A percentile compares a stretch with the other conserved stretches of the same genome.
Conservation (phyloP, 2,888 invertebrate genomes). For the Hirtodrosophila histrioides region DNA sequence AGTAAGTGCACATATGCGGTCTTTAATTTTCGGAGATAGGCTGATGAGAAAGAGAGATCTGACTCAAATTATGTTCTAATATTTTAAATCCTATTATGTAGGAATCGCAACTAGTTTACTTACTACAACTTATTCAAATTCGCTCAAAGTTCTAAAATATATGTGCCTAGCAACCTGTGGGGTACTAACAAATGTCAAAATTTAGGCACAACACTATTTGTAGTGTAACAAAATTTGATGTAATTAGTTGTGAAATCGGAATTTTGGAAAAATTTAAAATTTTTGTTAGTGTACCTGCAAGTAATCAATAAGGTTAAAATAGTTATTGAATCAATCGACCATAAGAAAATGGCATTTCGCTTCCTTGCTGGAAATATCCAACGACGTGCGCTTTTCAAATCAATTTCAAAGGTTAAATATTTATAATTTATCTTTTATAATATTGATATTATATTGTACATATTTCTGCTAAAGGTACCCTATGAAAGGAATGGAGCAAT, state of each 20-base stretch:
- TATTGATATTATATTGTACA: neutral
- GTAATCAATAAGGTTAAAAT: neutral
- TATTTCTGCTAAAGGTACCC: slow-evolving; percentile 1
- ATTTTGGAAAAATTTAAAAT: slow-evolving; percentile 18
- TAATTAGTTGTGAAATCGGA: slow-evolving; percentile 1
- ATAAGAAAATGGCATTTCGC: slow-evolving; percentile 41
- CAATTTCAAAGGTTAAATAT: slow-evolving; percentile 35
- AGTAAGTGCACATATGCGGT: slow-evolving; percentile 50
- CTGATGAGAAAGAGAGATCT: too few relatives aligned
- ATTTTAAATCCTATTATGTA: neutral
- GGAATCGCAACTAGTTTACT: slow-evolving; percentile 25
- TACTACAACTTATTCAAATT: too few relatives aligned
- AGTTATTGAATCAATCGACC: neutral
- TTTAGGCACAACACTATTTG: neutral
- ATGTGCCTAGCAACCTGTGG: slow-evolving; percentile 22
- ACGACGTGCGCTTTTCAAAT: neutral
- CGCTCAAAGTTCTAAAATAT: too few relatives aligned
- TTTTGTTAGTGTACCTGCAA: neutral
- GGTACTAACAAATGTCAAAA: too few relatives aligned
- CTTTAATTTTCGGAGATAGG: too few relatives aligned
- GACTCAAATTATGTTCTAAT: too few relatives aligned
- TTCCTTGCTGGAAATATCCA: slow-evolving; percentile 1
- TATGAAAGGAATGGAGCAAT: neutral
- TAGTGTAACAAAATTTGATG: neutral
- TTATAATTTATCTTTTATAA: neutral